A percentile compares a stretch with the other conserved stretches of the same genome.
Conservation (phyloP, 1,140 invertebrate genomes). For the Anastrepha obliqua region DNA sequence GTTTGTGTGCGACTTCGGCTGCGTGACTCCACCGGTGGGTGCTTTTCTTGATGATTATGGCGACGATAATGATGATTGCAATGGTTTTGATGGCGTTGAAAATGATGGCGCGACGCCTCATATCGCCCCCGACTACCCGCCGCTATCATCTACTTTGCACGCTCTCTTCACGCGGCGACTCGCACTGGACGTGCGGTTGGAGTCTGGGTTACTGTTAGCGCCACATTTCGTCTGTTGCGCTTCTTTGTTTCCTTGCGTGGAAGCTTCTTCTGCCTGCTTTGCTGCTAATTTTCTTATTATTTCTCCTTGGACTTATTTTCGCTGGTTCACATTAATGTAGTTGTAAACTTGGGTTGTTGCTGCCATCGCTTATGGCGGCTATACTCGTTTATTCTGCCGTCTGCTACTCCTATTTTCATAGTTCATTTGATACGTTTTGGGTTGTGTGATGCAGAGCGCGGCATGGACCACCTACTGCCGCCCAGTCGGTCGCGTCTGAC, state of each 20-base stretch:
- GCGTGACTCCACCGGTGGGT: constrained; percentile 70
- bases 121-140: neutral
- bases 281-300: constrained; percentile 29
- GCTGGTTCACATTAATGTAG: neutral
- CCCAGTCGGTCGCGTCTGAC: neutral
- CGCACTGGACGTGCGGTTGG: neutral
- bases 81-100: constrained; percentile 74
- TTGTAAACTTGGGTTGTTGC: neutral
- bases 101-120: constrained; percentile 65
- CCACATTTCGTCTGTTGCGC: constrained; percentile 26
- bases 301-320: constrained; percentile 5
- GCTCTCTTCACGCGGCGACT: neutral
- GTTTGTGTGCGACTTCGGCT: constrained; percentile 1
- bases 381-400: neutral
- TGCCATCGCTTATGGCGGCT: neutral
- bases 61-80: constrained; percentile 75
- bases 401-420: constrained; percentile 1
- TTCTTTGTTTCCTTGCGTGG: neutral
- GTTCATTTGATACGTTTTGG: constrained; percentile 4
- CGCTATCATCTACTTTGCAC: neutral
- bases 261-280: neutral
- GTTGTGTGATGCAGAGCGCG: neutral
- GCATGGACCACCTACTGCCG: neutral
- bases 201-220: neutral
- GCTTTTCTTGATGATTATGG: constrained; percentile 74